Conservation (phyloP, 2,888 invertebrate genomes). For the Mamestra brassicae region DNA sequence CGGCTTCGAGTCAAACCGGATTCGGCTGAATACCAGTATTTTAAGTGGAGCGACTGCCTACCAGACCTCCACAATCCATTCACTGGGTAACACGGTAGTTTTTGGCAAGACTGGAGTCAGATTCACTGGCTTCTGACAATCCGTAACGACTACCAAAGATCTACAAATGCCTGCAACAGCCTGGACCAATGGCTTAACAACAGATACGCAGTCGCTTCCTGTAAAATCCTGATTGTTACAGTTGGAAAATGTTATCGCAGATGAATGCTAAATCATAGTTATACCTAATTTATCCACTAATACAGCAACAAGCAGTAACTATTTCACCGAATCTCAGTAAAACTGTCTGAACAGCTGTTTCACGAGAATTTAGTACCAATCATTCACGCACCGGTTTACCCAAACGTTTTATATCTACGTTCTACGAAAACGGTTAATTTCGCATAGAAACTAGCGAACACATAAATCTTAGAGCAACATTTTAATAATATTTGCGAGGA, state of each 20-base stretch:
- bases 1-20: no score
- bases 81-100: no score
- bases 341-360: slow-evolving; percentile 21
- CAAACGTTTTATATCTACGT: slow-evolving; percentile 15
- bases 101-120: no score
- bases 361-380: slow-evolving; percentile 50
- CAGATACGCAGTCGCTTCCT: background rate
- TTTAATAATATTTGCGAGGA: slow-evolving; percentile 29
- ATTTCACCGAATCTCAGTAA: slow-evolving; percentile 15
- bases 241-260: background rate
- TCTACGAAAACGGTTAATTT: slow-evolving; percentile 40
- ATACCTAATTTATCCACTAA: background rate
- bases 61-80: no score
- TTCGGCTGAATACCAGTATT: no score
- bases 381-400: slow-evolving; percentile 50
- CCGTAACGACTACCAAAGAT: no score
- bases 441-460: background rate
- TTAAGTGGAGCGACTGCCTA: no score
- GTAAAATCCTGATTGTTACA: background rate
- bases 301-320: background rate
- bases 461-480: slow-evolving; percentile 28
- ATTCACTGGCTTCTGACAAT: no score
- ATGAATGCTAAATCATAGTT: background rate
- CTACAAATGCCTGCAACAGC: no score
- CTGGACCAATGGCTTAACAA: no score